Conservation (phyloP, 2,888 invertebrate genomes). For the Netelia melanura region DNA sequence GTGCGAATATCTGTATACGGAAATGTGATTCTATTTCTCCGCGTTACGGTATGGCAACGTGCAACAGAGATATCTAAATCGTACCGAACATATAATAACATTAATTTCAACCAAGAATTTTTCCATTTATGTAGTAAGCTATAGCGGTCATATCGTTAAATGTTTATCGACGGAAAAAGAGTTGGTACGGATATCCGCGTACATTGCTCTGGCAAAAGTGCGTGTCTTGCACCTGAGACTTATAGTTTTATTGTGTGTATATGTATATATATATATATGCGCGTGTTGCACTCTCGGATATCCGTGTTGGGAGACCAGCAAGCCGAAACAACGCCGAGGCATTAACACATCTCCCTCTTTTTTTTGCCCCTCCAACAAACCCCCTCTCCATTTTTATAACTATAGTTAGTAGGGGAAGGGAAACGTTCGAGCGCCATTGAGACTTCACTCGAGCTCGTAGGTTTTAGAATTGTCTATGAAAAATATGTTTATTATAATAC, state of each 20-base stretch:
- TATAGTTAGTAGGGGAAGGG: not conserved
- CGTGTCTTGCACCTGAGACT: not conserved
- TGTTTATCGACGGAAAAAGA: not conserved
- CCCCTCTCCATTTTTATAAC: not conserved
- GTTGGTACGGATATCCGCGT: slow-evolving; percentile 38
- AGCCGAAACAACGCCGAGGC: slow-evolving; percentile 34
- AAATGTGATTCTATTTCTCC: too few relatives aligned
- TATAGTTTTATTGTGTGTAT: slow-evolving; percentile 8
- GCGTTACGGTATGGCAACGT: too few relatives aligned
- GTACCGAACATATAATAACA: too few relatives aligned
- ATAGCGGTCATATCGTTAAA: slow-evolving; percentile 24
- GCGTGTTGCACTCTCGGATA: slow-evolving; percentile 49
- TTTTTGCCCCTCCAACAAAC: not conserved
- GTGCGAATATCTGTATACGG: too few relatives aligned
- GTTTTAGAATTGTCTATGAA: not conserved
- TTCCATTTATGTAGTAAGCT: not conserved
- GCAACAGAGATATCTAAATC: too few relatives aligned
- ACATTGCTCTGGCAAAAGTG: slow-evolving; percentile 16
- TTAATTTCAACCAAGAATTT: too few relatives aligned
- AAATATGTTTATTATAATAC: too few relatives aligned
- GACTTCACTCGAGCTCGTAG: not conserved
- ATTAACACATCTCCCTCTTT: not conserved
- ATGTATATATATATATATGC: slow-evolving; percentile 4
- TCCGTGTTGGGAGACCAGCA: slow-evolving; percentile 48
- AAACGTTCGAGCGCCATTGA: not conserved